These are phyloP conservation scores for Chironex yamaguchii DNA, from an alignment of 30 jellyfish, hydroid and myxozoan species.

Conservation along the genomic window DNA sequence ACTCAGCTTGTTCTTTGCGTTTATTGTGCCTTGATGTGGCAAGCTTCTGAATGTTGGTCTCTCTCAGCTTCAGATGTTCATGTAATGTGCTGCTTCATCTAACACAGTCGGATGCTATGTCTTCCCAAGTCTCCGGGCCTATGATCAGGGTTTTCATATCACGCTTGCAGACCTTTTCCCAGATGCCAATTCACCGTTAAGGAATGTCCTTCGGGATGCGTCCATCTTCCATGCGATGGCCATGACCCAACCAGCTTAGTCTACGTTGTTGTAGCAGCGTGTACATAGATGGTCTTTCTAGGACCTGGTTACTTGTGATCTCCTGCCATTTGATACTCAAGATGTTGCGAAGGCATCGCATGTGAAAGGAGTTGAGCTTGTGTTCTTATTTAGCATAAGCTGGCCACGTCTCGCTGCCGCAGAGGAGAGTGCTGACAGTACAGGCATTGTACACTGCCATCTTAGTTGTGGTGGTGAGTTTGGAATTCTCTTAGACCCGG, in stretches of 20 bases:
- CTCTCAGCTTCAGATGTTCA: background rate
- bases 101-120: background rate
- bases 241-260: background rate
- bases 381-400: background rate
- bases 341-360: background rate
- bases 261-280: background rate
- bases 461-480: background rate
- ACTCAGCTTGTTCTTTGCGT: background rate
- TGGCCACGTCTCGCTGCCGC: background rate
- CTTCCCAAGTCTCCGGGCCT: background rate
- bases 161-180: background rate
- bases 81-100: background rate
- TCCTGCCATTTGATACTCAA: slow-evolving; percentile 11
- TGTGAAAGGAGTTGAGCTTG: background rate
- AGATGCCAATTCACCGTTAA: background rate
- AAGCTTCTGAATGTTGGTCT: background rate
- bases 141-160: background rate
- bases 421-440: background rate
- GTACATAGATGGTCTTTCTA: too few relatives aligned
- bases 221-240: background rate
- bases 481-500: background rate
- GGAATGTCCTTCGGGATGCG: background rate
- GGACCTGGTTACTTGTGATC: too few relatives aligned
- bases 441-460: background rate
- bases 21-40: background rate